Base-by-base conservation (phyloP, 2,888 invertebrate genomes). In the Rhagophthalmus giganteus region DNA sequence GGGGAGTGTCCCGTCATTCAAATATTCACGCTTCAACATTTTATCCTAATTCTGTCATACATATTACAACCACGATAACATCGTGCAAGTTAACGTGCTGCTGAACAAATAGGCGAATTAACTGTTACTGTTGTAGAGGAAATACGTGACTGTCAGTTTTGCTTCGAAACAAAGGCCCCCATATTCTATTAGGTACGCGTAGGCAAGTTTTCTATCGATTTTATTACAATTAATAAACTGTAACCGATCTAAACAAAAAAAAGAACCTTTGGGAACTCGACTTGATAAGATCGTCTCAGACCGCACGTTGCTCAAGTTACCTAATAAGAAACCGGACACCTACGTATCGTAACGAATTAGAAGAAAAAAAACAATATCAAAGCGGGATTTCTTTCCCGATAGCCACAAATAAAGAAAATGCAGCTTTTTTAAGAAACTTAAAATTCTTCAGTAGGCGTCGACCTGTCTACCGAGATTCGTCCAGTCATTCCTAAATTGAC, bases 251-350 rank as follows among this genome's bases (percentile, higher is more conserved):
- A 7, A 11, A 11, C 9, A 32, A 14, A 16, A 41, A 41, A 20
- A 13, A 16, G 38, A 38, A 11, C 45, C 45, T 31, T 26, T 46
- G 46, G 37, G 46, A 46, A 46, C 24, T 9, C 32, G 38, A 46
- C 33, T 26, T 8, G 38, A 38, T 46, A 46, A 46, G 31, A 30
- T 38, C 26, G 31, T 38, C 38, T 6, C 12, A 38, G 38, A 46
- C 46, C 46, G 20, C 46, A 46, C 25, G 46, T 46, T 37, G 46
- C 38, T 46, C 16, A 11, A 35, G 46, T 46, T 46, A 46, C 46
- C 38, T 46, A 14, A 46, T 38, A 25, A 38, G 46, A 46, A 46
- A 37, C 46, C 31, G 38, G 20, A 44, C 13, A 35, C 34, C n/a
- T n/a, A n/a, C n/a, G n/a, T n/a, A n/a, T n/a, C n/a, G n/a, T n/a